Percentiles rank a stretch among this genome's conserved stretches.
phyloP scores from a whole-genome alignment of 2,888 invertebrate genomes.

The Drosophila lutescens region DNA sequence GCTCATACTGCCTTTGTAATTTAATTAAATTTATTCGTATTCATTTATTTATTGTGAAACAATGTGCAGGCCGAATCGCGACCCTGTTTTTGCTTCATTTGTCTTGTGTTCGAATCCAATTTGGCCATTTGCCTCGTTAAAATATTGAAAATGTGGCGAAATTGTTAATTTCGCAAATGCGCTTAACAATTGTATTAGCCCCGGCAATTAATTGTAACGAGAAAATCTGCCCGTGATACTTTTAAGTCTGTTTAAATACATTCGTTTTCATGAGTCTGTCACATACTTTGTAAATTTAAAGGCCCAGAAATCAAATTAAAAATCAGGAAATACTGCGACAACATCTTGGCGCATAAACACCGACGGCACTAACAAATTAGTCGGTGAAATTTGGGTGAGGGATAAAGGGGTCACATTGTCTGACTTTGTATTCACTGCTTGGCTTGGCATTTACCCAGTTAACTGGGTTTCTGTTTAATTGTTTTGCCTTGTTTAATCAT shows the following conservation, averaged over 20 bases:
- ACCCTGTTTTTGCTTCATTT: slow-evolving; percentile 34
- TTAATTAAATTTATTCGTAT: slow-evolving; percentile 63
- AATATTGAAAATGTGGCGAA: slow-evolving; percentile 50
- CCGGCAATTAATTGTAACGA: slow-evolving; percentile 27
- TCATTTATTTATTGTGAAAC: slow-evolving; percentile 45
- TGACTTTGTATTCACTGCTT: slow-evolving; percentile 13
- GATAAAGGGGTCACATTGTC: not conserved
- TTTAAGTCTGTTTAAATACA: not conserved
- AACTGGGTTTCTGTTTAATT: slow-evolving; percentile 68
- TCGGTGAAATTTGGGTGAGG: slow-evolving; percentile 27
- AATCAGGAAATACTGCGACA: slow-evolving; percentile 1
- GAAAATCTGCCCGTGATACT: not conserved
- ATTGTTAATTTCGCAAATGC: slow-evolving; percentile 53
- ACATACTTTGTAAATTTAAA: slow-evolving; percentile 17
- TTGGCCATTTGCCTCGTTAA: slow-evolving; percentile 61
- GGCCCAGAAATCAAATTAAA: not conserved
- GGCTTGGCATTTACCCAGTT: slow-evolving; percentile 21
- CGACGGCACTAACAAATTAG: slow-evolving; percentile 20
- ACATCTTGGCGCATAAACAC: slow-evolving; percentile 7
- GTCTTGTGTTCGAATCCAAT: slow-evolving; percentile 50
- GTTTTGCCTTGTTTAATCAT: slow-evolving; percentile 52
- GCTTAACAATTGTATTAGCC: slow-evolving; percentile 32
- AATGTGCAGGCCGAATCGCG: slow-evolving; percentile 13
- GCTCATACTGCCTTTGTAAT: slow-evolving; percentile 51
- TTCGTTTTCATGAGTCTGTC: not conserved